Evolutionary conservation across 2,113 vertebrate genomes (phyloP), one percentile per base, ranked within the genome.

Genomic region (Martes martes): DNA sequence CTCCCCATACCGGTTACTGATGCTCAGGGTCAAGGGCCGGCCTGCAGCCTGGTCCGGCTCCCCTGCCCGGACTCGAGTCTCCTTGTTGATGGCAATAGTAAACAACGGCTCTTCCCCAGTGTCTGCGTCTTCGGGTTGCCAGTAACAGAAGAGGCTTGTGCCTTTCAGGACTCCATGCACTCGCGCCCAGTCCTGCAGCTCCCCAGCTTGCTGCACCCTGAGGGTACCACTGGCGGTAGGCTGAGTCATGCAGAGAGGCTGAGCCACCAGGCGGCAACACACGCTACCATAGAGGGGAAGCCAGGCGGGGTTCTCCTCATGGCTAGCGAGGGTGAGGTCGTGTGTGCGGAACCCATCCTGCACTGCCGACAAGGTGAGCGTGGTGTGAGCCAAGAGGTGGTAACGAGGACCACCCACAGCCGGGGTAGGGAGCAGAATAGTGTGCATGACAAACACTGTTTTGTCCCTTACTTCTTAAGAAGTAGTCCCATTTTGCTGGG

Each of bases 341-440:
- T 99, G 99, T 28, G 99, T 99, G 92, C 99, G 99, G 98, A 99
- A 99, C 91, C 99, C 99, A 31, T 99, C 99, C 97, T 99, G 99
- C 95, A 99, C 98, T 6, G 99, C 99, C 0, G 98, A 98, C 97
- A 99, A 98, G 9, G 98, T 99, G 91, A 99, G 99, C 2, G 98
- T 98, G 69, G 99, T 99, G 65, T 99, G 99, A 63, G 99, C 99
- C 98, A 99, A 97, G 94, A 99, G 99, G 95, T 99, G 99, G 97
- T 99, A 99, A 89, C 99, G 99, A 2, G 99, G 99, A 8, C 99
- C 99, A 59, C 99, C n/a, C n/a, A n/a, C n/a, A n/a, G n/a, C n/a
- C n/a, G n/a, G n/a, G n/a, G n/a, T n/a, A n/a, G n/a, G n/a, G n/a
- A n/a, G n/a, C n/a, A n/a, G n/a, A n/a, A n/a, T n/a, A n/a, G 0